A percentile compares a stretch with the other conserved stretches of the same genome.
These are phyloP conservation scores for Acromyrmex charruanus DNA, from an alignment of 1,140 invertebrate genomes.

Conservation along the genomic window DNA sequence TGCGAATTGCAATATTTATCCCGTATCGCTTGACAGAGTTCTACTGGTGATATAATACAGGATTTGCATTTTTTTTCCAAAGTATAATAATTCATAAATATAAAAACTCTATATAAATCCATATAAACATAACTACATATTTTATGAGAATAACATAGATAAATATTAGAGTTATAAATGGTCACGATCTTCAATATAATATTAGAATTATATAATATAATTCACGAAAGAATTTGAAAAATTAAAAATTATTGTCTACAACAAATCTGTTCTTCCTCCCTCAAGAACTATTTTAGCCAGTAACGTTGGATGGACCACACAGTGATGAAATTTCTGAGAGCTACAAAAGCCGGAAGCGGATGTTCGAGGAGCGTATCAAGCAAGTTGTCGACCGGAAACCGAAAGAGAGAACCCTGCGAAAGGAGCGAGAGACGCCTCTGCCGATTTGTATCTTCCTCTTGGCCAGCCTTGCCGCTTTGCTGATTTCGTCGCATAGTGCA, in stretches of 20 bases:
- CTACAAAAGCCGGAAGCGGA: conserved; percentile 27
- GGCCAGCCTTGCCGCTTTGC: not conserved
- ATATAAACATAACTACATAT: not conserved
- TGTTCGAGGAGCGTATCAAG: conserved; percentile 35
- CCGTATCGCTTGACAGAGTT: not conserved
- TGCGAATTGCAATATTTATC: conserved; percentile 2
- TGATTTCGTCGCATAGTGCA: not conserved
- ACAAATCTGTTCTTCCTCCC: not conserved
- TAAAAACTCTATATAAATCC: not conserved
- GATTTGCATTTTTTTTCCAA: not conserved
- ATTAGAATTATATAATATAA: not conserved
- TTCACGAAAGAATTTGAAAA: not conserved
- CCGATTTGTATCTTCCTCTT: conserved; percentile 17
- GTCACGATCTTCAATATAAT: too few species aligned
- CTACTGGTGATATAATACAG: not conserved
- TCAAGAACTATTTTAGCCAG: not conserved
- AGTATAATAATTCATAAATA: not conserved
- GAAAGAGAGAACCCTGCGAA: not conserved
- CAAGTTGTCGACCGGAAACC: conserved; percentile 1
- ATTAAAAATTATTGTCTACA: not conserved
- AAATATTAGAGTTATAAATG: not conserved
- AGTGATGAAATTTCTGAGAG: not conserved
- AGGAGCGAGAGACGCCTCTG: not conserved
- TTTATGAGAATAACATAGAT: not conserved
- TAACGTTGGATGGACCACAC: not conserved